These are phyloP conservation scores for Drosophila fungiperda DNA, from an alignment of 2,888 invertebrate genomes.

Conservation along the genomic window DNA sequence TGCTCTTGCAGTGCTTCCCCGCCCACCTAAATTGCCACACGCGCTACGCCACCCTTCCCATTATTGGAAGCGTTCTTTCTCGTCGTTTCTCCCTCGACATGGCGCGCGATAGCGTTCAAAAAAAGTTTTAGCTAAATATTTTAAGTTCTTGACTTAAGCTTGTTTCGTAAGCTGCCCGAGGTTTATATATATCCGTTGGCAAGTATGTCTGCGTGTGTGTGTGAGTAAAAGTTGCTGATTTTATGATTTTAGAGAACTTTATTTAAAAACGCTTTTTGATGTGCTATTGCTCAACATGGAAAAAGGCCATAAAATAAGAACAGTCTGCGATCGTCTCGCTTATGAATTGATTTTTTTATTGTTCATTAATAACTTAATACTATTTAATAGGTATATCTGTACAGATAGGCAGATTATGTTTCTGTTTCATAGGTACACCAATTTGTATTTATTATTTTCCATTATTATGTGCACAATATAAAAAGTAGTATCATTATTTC, in stretches of 20 bases:
- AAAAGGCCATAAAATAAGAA: neutral
- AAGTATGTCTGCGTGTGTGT: too few relatives aligned
- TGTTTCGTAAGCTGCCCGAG: constrained; percentile 65
- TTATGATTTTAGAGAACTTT: constrained; percentile 33
- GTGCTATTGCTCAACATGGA: neutral
- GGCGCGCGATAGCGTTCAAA: constrained; percentile 37
- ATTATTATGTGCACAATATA: neutral
- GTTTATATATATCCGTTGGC: neutral
- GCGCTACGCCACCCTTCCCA: neutral
- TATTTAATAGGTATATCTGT: neutral
- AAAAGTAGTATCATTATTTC: neutral
- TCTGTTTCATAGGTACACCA: neutral
- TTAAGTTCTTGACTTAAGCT: constrained; percentile 72
- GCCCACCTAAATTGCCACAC: neutral
- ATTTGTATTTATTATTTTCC: neutral
- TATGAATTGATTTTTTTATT: neutral
- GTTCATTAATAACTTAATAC: neutral
- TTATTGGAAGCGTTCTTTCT: neutral
- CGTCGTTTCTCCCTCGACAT: constrained; percentile 7
- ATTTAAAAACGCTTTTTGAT: constrained; percentile 6
- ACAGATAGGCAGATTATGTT: neutral
- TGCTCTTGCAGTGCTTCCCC: constrained; percentile 5
- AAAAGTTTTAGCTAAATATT: constrained; percentile 66
- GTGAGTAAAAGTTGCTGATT: constrained; percentile 56
- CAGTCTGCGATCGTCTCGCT: neutral